Evolutionary conservation across 2,113 vertebrate genomes (phyloP).

Genomic region (Zosterops lateralis): DNA sequence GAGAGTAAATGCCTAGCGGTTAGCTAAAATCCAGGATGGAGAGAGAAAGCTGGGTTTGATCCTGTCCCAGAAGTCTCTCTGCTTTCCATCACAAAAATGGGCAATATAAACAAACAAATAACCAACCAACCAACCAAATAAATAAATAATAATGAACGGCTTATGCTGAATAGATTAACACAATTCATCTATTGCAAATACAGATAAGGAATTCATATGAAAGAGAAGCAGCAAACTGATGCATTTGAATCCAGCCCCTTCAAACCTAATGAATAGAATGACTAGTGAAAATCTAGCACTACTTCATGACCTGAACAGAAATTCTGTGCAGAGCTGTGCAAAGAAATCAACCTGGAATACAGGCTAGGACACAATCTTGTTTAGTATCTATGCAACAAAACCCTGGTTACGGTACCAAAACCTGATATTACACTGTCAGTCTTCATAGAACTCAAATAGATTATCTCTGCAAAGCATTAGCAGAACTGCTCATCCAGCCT

Average conservation of each 20-base stretch:
- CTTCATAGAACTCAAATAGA: not conserved
- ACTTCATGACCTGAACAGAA: not conserved
- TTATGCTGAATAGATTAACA: not conserved
- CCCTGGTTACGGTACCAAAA: not conserved
- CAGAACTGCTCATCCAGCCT: not conserved
- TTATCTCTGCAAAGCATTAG: not conserved
- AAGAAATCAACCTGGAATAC: not conserved
- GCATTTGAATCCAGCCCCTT: not conserved
- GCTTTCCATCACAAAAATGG: not conserved
- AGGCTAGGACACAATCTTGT: not conserved
- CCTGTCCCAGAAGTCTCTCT: not conserved
- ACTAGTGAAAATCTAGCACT: not conserved
- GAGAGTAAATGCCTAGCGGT: not conserved
- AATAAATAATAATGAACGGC: not conserved
- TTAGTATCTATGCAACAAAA: not conserved
- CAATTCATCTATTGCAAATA: not conserved
- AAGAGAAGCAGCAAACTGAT: not conserved
- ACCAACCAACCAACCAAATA: not conserved
- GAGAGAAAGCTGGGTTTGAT: not conserved
- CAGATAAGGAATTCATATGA: not conserved
- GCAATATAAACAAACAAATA: not conserved
- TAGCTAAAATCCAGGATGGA: not conserved
- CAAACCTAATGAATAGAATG: not conserved
- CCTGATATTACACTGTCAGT: not conserved
- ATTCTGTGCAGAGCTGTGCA: not conserved